Evolutionary conservation across 2,888 invertebrate species (phyloP).

Genomic region (Campoplex nolae): DNA sequence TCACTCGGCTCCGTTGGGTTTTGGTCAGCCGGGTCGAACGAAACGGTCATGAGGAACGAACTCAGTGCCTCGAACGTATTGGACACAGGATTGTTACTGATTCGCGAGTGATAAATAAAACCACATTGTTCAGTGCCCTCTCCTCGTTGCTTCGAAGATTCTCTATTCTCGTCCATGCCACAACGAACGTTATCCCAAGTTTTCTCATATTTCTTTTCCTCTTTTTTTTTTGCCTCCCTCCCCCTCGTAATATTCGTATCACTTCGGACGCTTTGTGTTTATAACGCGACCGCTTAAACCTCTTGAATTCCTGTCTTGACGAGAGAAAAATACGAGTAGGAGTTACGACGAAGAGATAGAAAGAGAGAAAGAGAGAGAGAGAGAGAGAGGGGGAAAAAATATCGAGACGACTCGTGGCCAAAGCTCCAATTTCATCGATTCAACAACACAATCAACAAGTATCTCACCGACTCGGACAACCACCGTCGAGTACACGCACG

Average conservation of each 20-base stretch:
- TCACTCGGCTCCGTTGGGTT: background rate
- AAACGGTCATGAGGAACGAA: background rate
- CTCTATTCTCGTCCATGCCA: background rate
- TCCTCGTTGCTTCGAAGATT: background rate
- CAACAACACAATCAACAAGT: conserved; percentile 50
- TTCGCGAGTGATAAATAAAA: conserved; percentile 6
- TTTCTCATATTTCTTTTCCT: background rate
- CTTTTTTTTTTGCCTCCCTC: background rate
- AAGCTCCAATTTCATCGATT: conserved; percentile 11
- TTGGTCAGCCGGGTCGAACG: background rate
- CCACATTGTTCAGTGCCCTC: background rate
- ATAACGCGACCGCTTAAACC: background rate
- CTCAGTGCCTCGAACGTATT: background rate
- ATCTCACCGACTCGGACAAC: conserved; percentile 22
- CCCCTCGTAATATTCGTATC: background rate
- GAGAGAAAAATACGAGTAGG: conserved; percentile 5
- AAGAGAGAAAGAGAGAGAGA: background rate
- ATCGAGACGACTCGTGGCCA: conserved; percentile 38
- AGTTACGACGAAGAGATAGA: background rate
- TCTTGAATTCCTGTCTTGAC: background rate
- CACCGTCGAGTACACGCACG: background rate
- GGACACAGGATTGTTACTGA: conserved; percentile 20
- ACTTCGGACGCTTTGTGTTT: conserved; percentile 11
- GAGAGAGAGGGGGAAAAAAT: background rate
- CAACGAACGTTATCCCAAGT: background rate